Base-by-base conservation (phyloP, 2,888 invertebrate genomes). In the Scotopteryx bipunctaria region DNA sequence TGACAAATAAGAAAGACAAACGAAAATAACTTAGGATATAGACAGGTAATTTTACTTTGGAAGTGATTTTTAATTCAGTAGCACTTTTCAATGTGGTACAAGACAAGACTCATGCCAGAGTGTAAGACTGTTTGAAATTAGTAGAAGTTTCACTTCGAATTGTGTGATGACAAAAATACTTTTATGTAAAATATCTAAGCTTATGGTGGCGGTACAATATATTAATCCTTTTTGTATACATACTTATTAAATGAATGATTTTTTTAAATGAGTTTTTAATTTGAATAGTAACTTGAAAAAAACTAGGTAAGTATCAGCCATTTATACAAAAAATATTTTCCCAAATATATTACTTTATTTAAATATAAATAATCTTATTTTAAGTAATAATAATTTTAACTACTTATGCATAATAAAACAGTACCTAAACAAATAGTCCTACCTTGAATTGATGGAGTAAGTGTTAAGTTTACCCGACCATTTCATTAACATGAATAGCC, bases 311-410 rank as follows among this genome's bases (percentile, higher is more conserved):
- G 19, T 3, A 25, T 13, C 14, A 37, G n/a, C n/a, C n/a, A 13
- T 11, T 21, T 5, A 33, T n/a, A 35, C n/a, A 40, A 48, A 40
- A 33, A 4, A 15, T 27, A 6, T 5, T 32, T 33, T 43, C 47
- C 38, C 47, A 53, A 44, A 53, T 53, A 53, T 53, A 53, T 53
- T 48, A 48, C 43, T 53, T 48, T 53, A 53, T 47, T 52, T 47
- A 42, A 32, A 47, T 38, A 47, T 52, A 53, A 53, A 53, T 53
- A 47, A 53, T 35, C 43, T 35, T 53, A 52, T 42, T 29, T n/a
- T 15, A 36, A n/a, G 15, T 14, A 49, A 21, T 13, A 37, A 38
- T 23, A 27, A 35, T 47, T 33, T 32, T 47, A 40, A 23, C 40
- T 40, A 46, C 23, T 8, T 46, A 46, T 31, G 29, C 31, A 17